Evolutionary conservation across 2,888 invertebrate genomes (phyloP), one percentile per base, ranked within the genome.

Genomic region (Didymodactylos carnosus): DNA sequence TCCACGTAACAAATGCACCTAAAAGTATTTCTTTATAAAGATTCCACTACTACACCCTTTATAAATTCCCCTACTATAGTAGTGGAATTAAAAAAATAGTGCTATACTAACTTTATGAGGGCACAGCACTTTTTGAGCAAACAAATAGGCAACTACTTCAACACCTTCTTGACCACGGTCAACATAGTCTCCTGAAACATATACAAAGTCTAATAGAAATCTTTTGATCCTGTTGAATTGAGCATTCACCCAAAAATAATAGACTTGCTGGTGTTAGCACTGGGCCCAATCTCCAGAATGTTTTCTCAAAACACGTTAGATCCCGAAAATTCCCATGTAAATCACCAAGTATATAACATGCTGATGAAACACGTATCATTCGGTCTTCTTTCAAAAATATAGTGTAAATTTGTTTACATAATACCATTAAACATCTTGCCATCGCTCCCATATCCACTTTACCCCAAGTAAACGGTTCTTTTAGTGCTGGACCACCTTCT

Each of bases 121-220:
- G 0, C 87, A 86, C 79, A 88, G 86, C 70, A 89, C 79, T 82
- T 90, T 90, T 78, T 88, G 88, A 3, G 88, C 87, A 77, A 90
- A 86, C 72, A 90, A 82, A 79, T 89, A 89, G 0, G 88, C 86
- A 76, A 89, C 83, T 3, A 89, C 87, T 84, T 90, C 90, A 0
- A 88, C 79, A 76, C 89, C 88, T 80, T 86, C 86, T 23, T 86
- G 83, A 2, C 90, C 90, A 76, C 90, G 84, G 82, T 90, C 90
- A 29, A 90, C 89, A 81, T 88, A 90, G 83, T 90, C 90, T 0
- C 90, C 90, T 0, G 90, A 86, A 81, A 90, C 89, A 11, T 90
- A 84, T 75, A 89, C 83, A 27, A 85, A 86, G 7, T 87, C 86
- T 0, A 89, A 88, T 14, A 87, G 86, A 69, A 89, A 16, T 43